Percentiles rank a stretch among this genome's conserved stretches.
Conservation (phyloP, 2,113 vertebrate genomes). For the Protobothrops flavoviridis region DNA sequence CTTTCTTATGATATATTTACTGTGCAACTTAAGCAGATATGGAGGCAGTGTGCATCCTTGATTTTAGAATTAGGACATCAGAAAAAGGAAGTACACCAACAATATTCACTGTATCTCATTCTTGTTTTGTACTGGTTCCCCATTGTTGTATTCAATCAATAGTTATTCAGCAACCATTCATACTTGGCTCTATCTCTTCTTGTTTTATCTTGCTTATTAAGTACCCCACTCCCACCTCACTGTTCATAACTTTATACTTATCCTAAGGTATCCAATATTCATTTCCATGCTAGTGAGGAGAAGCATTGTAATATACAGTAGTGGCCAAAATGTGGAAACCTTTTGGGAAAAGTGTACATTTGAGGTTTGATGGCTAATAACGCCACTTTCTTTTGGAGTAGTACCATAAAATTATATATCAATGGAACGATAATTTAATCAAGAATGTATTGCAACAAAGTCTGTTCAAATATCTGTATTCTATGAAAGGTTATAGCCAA, state of each 20-base stretch:
- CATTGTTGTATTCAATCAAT: not conserved
- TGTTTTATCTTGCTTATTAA: not conserved
- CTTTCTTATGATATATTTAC: not conserved
- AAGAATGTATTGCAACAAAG: too few species aligned
- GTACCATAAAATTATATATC: too few species aligned
- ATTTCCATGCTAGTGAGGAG: not conserved
- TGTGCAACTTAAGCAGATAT: not conserved
- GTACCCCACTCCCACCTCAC: not conserved
- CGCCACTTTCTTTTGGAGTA: too few species aligned
- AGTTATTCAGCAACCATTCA: not conserved
- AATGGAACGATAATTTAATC: too few species aligned
- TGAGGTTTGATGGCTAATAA: too few species aligned
- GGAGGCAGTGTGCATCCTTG: not conserved
- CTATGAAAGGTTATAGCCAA: too few species aligned
- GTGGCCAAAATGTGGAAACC: too few species aligned
- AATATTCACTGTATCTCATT: not conserved
- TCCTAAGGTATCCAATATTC: not conserved
- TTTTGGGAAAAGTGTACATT: too few species aligned
- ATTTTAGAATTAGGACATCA: not conserved
- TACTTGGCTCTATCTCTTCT: not conserved
- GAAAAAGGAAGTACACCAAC: not conserved
- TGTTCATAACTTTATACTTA: not conserved
- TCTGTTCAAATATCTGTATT: too few species aligned
- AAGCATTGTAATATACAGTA: not conserved
- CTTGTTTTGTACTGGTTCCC: not conserved